Base-by-base conservation (phyloP, 2,888 invertebrate species). In the Spatulosminthurus flaviceps region DNA sequence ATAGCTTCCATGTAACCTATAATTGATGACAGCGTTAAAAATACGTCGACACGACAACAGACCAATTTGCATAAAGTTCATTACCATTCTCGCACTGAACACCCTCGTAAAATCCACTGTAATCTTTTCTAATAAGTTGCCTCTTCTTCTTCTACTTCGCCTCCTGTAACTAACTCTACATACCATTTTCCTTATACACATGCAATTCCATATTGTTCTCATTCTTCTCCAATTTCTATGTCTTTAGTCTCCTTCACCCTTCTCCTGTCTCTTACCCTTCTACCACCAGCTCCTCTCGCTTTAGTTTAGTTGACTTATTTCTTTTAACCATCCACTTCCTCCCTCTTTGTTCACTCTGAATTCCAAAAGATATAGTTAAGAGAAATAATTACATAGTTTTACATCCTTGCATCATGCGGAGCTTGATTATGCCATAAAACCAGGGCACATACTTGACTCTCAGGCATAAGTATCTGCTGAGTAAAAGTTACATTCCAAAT, bases 1-100 rank as follows among this genome's bases (percentile, higher is more conserved):
- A 74, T 74, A 29, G 61, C 61, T 74, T 26, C 21, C 61, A 74
- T 74, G 74, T 74, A 74, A 74, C 74, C 74, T 61, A 74, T 74
- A 74, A 74, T 74, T 74, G 74, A 74, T 74, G 74, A 74, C 61
- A 74, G 74, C 61, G 61, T 74, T 66, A 74, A 74, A 74, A 74
- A 74, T 74, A 74, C 74, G 74, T 74, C 61, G 61, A 74, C 61
- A 74, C 34, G 61, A 42, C 70, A 70, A 72, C 71, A 74, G 22
- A 61, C 61, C 64, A 26, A 74, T 74, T 74, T 74, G 74, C 74
- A 74, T 74, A 74, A 74, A 74, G 60, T 64, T 74, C 60, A 74
- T 74, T 74, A 64, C 73, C 42, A 28, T 43, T 60, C 61, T 51
- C 51, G 51, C 51, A 51, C 51, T 51, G 51, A 51, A 51, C 51